Conservation (phyloP, 2,113 vertebrate species). For the Prochilodus magdalenae region DNA sequence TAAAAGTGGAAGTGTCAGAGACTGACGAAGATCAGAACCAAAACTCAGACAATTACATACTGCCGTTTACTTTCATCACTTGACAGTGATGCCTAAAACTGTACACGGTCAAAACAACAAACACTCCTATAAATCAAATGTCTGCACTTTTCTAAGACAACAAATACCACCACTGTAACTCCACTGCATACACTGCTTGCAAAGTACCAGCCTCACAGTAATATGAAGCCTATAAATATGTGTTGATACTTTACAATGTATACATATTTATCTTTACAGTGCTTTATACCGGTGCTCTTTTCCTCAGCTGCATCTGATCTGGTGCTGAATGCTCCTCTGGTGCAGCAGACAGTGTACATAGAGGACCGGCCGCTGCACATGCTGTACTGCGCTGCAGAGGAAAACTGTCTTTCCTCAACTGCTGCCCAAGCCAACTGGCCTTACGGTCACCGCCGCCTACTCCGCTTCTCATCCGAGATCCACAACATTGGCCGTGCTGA, state of each 20-base stretch:
- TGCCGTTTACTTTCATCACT: neutral
- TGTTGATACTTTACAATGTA: too few species aligned
- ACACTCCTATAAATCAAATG: constrained; percentile 13
- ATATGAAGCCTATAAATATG: too few species aligned
- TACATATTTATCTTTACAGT: neutral
- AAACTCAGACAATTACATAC: neutral
- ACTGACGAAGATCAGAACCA: neutral
- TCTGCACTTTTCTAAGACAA: neutral
- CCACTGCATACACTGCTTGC: neutral
- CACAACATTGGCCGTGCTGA: constrained; percentile 94
- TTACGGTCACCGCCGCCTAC: constrained; percentile 93
- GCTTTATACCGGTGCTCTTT: neutral
- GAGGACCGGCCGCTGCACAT: constrained; percentile 97
- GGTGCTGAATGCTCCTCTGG: constrained; percentile 87
- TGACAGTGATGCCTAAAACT: neutral
- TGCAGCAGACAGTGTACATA: constrained; percentile 94
- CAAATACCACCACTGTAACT: neutral
- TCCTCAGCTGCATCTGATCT: constrained; percentile 90
- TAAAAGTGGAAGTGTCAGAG: constrained; percentile 5
- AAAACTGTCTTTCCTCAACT: constrained; percentile 90
- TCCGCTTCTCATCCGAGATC: constrained; percentile 98
- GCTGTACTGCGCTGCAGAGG: constrained; percentile 94
- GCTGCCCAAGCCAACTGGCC: constrained; percentile 95
- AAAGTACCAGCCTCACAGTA: neutral
- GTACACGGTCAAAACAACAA: neutral